These are phyloP conservation scores for Eucera pruinosa DNA, from an alignment of 2,888 invertebrate genomes.

Conservation along the genomic window DNA sequence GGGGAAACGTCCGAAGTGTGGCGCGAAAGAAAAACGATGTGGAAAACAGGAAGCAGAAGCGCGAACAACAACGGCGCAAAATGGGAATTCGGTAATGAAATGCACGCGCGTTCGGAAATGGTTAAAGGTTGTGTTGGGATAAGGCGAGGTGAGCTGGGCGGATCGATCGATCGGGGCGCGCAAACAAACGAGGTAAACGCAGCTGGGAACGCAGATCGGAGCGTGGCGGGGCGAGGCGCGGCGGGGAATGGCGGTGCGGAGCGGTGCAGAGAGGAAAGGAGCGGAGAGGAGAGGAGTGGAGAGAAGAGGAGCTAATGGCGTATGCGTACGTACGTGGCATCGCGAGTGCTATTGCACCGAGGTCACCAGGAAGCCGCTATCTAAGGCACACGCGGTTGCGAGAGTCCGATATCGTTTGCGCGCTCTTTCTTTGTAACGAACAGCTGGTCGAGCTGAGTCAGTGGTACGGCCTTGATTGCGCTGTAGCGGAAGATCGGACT, in stretches of 20 bases:
- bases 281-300: no score
- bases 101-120: no score
- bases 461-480: conserved; percentile 73
- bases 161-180: conserved; percentile 19
- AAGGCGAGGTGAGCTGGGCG: not conserved
- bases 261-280: not conserved
- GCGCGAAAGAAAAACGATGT: no score
- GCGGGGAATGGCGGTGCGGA: not conserved
- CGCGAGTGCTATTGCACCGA: conserved; percentile 74
- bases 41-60: no score
- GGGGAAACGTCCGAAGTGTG: no score
- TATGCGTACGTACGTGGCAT: conserved; percentile 30
- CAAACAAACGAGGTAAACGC: conserved; percentile 33
- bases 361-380: conserved; percentile 82
- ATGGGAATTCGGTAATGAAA: no score
- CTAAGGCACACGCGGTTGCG: conserved; percentile 72
- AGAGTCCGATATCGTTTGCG: conserved; percentile 71
- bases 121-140: no score
- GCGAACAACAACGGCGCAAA: no score
- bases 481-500: conserved; percentile 72
- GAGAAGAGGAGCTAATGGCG: no score
- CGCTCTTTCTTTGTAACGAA: conserved; percentile 71
- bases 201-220: conserved; percentile 42
- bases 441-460: conserved; percentile 78
- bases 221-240: not conserved